Conservation (phyloP, 1,140 invertebrate species). For the Acromyrmex echinatior region DNA sequence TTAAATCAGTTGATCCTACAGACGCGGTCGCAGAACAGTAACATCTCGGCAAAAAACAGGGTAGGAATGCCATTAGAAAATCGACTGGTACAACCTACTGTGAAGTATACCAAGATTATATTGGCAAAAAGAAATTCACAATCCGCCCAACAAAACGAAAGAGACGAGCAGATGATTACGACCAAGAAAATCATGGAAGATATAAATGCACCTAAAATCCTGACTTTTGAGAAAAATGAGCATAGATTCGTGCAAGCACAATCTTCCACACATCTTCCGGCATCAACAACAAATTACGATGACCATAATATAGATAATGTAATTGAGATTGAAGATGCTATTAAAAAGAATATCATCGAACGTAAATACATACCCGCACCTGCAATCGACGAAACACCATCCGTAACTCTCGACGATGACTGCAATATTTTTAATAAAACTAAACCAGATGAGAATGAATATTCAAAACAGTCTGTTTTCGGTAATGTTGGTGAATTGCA, state of each 20-base stretch:
- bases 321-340: constrained; percentile 81
- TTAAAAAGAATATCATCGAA: constrained; percentile 82
- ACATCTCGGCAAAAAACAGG: constrained; percentile 67
- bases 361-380: constrained; percentile 69
- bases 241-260: constrained; percentile 68
- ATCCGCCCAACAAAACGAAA: constrained; percentile 70
- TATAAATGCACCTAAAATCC: constrained; percentile 69
- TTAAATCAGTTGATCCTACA: constrained; percentile 74
- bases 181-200: constrained; percentile 79
- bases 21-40: constrained; percentile 74
- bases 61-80: constrained; percentile 67
- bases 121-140: constrained; percentile 84
- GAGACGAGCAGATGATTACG: constrained; percentile 76
- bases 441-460: constrained; percentile 13
- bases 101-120: constrained; percentile 88
- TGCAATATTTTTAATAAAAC: constrained; percentile 33
- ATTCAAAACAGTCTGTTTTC: constrained; percentile 15
- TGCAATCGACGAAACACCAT: constrained; percentile 66
- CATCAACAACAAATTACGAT: constrained; percentile 54
- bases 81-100: constrained; percentile 73
- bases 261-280: background rate
- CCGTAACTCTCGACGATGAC: constrained; percentile 43
- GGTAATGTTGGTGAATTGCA: constrained; percentile 7
- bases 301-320: constrained; percentile 62
- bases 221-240: constrained; percentile 74